Evolutionary conservation across 1,140 invertebrate species (phyloP).

Genomic region (Pseudomyrmex pallidus): DNA sequence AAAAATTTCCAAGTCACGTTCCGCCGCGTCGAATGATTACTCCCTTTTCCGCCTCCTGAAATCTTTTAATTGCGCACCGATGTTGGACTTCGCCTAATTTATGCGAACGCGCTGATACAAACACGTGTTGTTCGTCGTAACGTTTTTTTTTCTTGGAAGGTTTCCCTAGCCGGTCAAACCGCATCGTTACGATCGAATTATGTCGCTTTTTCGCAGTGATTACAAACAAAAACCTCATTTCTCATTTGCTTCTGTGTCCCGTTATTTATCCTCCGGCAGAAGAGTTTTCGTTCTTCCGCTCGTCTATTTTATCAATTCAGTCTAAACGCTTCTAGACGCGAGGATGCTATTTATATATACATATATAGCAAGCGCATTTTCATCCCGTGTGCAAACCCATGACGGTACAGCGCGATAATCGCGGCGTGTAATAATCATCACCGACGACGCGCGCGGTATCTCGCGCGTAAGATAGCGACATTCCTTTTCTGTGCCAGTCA

Average conservation of each 20-base stretch:
- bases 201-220: no score
- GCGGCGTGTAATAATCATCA: conserved; percentile 19
- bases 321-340: no score
- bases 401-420: neutral
- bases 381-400: no score
- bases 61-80: conserved; percentile 32
- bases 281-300: no score
- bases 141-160: no score
- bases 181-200: neutral
- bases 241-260: no score
- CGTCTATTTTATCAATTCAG: no score
- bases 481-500: conserved; percentile 82
- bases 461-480: conserved; percentile 77
- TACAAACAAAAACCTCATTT: no score
- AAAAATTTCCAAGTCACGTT: conserved; percentile 39
- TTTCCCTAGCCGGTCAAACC: neutral
- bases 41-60: conserved; percentile 18
- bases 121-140: no score
- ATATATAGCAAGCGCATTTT: no score
- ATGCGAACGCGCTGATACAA: neutral
- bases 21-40: conserved; percentile 24
- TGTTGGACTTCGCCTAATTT: conserved; percentile 7
- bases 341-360: no score
- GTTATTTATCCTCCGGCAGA: no score
- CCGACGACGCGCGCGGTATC: conserved; percentile 47